Base-by-base conservation (phyloP, 2,113 vertebrate genomes). In the Cranoglanis bouderius region DNA sequence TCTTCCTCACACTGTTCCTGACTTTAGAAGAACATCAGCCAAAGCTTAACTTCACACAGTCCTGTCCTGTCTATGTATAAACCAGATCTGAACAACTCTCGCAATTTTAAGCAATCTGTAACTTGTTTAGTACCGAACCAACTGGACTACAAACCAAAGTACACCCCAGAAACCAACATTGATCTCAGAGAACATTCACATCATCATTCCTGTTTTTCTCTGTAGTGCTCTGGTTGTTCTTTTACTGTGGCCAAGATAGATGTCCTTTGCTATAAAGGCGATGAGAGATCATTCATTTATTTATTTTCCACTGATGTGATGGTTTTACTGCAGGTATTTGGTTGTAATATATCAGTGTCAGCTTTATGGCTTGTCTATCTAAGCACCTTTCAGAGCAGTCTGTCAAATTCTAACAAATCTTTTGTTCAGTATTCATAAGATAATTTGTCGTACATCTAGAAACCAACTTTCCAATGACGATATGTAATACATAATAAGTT, bases 1-100 rank as follows among this genome's bases (percentile, higher is more conserved):
- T 92, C 87, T 89, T 90, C 78, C 84, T 84, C 65, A 51, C 88
- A 72, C 84, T 46, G 87, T 49, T 72, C 16, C 78, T 59, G 85
- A 65, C 13, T 82, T 65, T 43, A 24, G 51, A 84, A 67, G 53
- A 61, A 51, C 14, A 75, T 74, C 59, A 57, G 72, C 87, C 90
- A 91, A 89, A 84, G 46, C 70, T 86, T 85, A 77, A 43, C 40
- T 57, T n/a, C 32, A 24, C 26, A 6, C 63, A 21, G 35, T 49
- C n/a, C 40, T 7, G 26, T 51, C 46, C 21, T 80, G 12, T n/a
- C 46, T 38, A 21, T 88, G 26, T 29, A 13, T 82, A 8, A 65
- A 83, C 43, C 49, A 72, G 35, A 63, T 59, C 35, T 75, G 16
- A 55, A 83, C 32, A 40, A 35, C 18, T 78, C n/a, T 38, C 24